phyloP scores from a whole-genome alignment of 2,113 vertebrate genomes.

The Pseudorasbora parva region DNA sequence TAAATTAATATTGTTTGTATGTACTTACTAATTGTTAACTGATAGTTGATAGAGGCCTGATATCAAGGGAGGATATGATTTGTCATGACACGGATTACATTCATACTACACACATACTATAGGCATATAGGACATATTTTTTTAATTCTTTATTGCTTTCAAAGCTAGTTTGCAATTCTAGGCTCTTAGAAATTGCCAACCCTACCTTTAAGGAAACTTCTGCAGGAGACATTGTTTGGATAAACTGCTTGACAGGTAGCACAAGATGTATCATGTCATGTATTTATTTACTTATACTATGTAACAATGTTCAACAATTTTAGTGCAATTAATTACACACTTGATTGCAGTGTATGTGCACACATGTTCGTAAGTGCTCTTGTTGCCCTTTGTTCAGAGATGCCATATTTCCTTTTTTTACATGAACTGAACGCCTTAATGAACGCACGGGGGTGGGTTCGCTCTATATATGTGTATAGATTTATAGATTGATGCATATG shows the following conservation, averaged over 20 bases:
- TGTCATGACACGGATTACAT: too few species aligned
- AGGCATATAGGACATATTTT: too few species aligned
- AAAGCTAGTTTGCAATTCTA: too few species aligned
- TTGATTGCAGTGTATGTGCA: neutral
- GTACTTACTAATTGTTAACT: too few species aligned
- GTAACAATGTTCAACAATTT: neutral
- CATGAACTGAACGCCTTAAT: neutral
- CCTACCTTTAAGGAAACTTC: neutral
- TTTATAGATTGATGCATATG: slow-evolving; percentile 11
- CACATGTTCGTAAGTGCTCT: neutral
- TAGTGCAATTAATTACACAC: neutral
- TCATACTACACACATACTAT: too few species aligned
- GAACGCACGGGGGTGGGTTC: neutral
- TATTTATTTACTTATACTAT: neutral
- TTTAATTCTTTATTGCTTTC: too few species aligned
- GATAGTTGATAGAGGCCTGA: too few species aligned
- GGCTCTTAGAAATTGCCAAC: too few species aligned
- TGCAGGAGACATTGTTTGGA: neutral
- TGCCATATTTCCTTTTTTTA: neutral
- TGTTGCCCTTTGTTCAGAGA: neutral
- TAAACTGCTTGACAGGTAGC: neutral
- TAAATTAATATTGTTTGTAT: too few species aligned
- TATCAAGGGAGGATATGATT: too few species aligned
- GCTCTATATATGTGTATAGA: neutral
- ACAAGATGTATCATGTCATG: neutral